These are phyloP conservation scores for Molossus molossus DNA, from an alignment of 2,797 vertebrate genomes.

Conservation along the genomic window DNA sequence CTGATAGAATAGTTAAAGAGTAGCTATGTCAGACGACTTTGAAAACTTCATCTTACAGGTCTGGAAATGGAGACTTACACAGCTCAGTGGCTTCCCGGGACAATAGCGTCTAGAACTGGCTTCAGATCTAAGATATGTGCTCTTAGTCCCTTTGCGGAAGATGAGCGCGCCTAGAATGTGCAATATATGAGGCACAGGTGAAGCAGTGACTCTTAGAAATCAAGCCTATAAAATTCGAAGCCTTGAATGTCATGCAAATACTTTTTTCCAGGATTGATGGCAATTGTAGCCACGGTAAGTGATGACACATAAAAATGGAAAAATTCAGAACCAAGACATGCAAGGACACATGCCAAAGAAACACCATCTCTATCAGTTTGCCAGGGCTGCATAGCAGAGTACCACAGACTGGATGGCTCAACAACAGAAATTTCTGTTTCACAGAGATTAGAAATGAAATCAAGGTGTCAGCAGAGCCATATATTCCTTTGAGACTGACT, in stretches of 20 bases:
- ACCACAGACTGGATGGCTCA: background rate
- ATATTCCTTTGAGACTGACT: background rate
- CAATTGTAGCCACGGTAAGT: background rate
- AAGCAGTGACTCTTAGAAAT: background rate
- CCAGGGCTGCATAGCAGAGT: background rate
- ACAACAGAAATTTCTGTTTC: background rate
- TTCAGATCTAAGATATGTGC: background rate
- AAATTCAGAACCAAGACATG: background rate
- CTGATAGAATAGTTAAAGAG: background rate
- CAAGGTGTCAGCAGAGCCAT: background rate
- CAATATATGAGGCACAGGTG: background rate
- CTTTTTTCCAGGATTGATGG: background rate
- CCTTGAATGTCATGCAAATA: background rate
- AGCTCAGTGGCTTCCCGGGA: background rate
- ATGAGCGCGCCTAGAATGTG: background rate
- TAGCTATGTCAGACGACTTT: background rate
- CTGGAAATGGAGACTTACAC: background rate
- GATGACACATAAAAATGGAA: background rate
- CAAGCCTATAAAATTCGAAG: background rate
- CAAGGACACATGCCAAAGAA: background rate
- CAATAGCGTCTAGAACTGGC: background rate
- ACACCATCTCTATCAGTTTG: background rate
- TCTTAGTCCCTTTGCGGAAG: background rate
- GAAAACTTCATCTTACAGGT: background rate
- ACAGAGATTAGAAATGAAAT: background rate